Evolutionary conservation across 1,140 invertebrate genomes (phyloP).

Genomic region (Drosophila persimilis): DNA sequence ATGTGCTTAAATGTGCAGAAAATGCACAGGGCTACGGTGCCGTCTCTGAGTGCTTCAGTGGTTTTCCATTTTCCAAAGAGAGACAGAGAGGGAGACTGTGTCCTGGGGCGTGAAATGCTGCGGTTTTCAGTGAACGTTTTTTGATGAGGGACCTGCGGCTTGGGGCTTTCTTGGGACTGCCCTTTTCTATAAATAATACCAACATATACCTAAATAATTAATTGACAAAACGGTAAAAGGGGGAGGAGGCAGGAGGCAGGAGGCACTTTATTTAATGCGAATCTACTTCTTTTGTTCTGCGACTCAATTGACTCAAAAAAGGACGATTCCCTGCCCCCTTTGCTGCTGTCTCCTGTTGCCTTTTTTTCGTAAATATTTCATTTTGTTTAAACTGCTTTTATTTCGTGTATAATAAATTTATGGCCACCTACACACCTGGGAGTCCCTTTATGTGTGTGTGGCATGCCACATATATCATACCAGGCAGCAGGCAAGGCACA

Average conservation of each 20-base stretch:
- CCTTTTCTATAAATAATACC: slow-evolving; percentile 1
- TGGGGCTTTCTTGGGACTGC: neutral
- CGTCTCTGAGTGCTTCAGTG: too few species aligned
- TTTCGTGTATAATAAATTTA: slow-evolving; percentile 58
- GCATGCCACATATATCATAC: slow-evolving; percentile 66
- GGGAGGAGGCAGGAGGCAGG: neutral
- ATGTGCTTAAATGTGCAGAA: slow-evolving; percentile 78
- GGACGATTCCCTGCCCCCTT: slow-evolving; percentile 21
- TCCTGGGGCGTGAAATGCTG: slow-evolving; percentile 49
- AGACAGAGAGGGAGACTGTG: slow-evolving; percentile 9
- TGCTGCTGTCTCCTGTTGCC: slow-evolving; percentile 21
- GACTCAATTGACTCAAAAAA: slow-evolving; percentile 37
- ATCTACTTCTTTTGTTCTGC: slow-evolving; percentile 48
- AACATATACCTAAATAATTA: slow-evolving; percentile 42
- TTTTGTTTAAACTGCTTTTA: slow-evolving; percentile 58
- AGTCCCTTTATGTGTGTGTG: slow-evolving; percentile 15
- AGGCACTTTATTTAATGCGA: slow-evolving; percentile 47
- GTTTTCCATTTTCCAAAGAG: too few species aligned
- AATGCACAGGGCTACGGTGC: slow-evolving; percentile 28
- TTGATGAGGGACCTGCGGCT: slow-evolving; percentile 33
- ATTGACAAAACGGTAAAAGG: slow-evolving; percentile 45
- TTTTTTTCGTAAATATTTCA: slow-evolving; percentile 48
- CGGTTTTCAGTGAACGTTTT: slow-evolving; percentile 36
- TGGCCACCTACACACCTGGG: slow-evolving; percentile 35
- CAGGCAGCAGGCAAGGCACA: slow-evolving; percentile 23